phyloP scores from a whole-genome alignment of 2,113 vertebrate species.

The Nyctereutes procyonoides region DNA sequence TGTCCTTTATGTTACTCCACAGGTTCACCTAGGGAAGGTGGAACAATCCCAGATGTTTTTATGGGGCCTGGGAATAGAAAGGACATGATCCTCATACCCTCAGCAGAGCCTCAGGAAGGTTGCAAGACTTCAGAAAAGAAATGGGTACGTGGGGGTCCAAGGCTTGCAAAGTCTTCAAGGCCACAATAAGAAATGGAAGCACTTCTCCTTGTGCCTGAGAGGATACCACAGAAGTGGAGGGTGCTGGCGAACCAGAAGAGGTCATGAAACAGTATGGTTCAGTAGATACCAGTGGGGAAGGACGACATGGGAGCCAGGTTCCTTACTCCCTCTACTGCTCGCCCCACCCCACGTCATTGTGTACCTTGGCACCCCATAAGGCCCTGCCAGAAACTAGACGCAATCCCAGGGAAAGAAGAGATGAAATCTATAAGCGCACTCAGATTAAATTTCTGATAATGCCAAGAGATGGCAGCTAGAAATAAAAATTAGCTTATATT shows the following conservation, averaged over 20 bases:
- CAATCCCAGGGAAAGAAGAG: not conserved
- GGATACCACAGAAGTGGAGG: not conserved
- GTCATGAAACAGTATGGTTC: not conserved
- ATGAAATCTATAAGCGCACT: not conserved
- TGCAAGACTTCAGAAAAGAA: slow-evolving; percentile 6
- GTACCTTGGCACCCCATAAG: not conserved
- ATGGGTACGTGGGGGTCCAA: not conserved
- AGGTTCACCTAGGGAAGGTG: not conserved
- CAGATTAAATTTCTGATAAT: not conserved
- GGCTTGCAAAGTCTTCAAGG: not conserved
- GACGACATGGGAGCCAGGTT: not conserved
- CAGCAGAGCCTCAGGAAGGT: not conserved
- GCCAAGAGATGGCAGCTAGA: not conserved
- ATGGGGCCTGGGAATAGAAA: not conserved
- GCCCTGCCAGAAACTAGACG: not conserved
- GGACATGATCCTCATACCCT: not conserved
- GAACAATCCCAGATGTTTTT: not conserved
- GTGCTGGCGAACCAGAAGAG: not conserved
- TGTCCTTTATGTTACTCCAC: not conserved
- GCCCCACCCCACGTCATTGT: not conserved
- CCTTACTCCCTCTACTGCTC: not conserved
- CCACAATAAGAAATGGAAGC: not conserved
- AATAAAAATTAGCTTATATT: not conserved
- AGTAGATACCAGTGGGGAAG: not conserved
- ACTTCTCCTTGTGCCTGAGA: not conserved